Evolutionary conservation across 2,888 invertebrate genomes (phyloP), one percentile per base, ranked within the genome.

Genomic region (Brenthis ino): DNA sequence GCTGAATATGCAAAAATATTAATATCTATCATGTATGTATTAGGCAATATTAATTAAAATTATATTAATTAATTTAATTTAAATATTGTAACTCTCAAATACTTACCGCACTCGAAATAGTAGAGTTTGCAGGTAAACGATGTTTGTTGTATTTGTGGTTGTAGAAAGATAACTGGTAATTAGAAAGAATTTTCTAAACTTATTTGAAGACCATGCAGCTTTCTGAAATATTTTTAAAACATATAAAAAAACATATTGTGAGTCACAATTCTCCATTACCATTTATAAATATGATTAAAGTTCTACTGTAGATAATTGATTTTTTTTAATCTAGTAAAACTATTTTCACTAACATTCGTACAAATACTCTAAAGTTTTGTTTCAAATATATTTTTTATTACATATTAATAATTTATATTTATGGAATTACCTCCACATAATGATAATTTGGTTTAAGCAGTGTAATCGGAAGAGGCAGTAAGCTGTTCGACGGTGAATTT

Each of bases 131-230:
- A 91, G 74, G 74, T 88, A 91, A 6, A 86, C 75, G 0, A 79
- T 83, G 14, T 77, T 79, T 0, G 87, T 86, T 2, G 75, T 67
- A 72, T 91, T 91, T 2, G 79, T 76, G 0, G 77, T 76, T 0
- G 80, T 79, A 0, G 88, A 86, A 2, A 83, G 73, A 55, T 63
- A 74, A 11, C 78, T 80, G 69, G 86, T 81, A 1, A 85, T 70
- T 8, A 85, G 28, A 68, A 90, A 91, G 71, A 90, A 56, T 85
- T 79, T 70, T 76, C 81, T 69, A 87, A 79, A 91, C 65, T 82
- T 82, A 37, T 72, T 80, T 3, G 83, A 79, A 3, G 82, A 67
- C 92, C 92, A 92, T 0, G 77, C 71, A 3, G 82, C 83, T 75
- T 76, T 84, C 92, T 91, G 81, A 24, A 43, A 43, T 8, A 43